These are phyloP conservation scores for Erannis defoliaria DNA, from an alignment of 2,888 invertebrate genomes.

Conservation along the genomic window DNA sequence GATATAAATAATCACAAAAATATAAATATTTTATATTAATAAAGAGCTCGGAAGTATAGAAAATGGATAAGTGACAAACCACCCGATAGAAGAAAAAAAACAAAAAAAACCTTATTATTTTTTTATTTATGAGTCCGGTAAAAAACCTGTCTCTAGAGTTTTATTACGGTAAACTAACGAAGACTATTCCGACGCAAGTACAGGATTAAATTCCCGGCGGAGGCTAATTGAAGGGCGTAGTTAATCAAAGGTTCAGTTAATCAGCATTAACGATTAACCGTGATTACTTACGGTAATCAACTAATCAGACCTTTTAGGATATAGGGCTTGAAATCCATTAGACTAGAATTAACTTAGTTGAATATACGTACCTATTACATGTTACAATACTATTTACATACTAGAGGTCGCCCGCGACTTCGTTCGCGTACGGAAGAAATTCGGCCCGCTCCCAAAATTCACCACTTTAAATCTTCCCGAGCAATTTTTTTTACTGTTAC, in stretches of 20 bases:
- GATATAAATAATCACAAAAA: too few species aligned
- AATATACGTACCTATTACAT: too few species aligned
- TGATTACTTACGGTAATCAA: constrained; percentile 23
- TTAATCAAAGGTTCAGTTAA: constrained; percentile 31
- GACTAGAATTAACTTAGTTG: neutral
- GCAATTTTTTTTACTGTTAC: too few species aligned
- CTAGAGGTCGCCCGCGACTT: too few species aligned
- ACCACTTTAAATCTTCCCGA: too few species aligned
- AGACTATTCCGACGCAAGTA: constrained; percentile 1
- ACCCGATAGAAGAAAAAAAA: too few species aligned
- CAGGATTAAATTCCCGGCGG: constrained; percentile 15
- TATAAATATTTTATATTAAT: too few species aligned
- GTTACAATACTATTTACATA: too few species aligned
- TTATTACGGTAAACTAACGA: neutral
- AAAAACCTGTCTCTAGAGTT: neutral
- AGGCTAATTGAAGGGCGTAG: constrained; percentile 17
- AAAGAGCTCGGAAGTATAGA: too few species aligned
- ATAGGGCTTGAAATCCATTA: neutral
- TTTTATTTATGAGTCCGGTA: neutral
- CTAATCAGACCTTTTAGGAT: constrained; percentile 18
- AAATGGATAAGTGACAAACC: too few species aligned
- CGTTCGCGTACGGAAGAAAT: too few species aligned
- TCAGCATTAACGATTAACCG: constrained; percentile 22
- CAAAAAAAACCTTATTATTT: neutral
- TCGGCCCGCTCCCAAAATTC: too few species aligned